Percentiles rank a stretch among this genome's conserved stretches.
These are phyloP conservation scores for Cryptomyrus ogoouensis DNA, from an alignment of 2,113 vertebrate species.

Conservation along the genomic window DNA sequence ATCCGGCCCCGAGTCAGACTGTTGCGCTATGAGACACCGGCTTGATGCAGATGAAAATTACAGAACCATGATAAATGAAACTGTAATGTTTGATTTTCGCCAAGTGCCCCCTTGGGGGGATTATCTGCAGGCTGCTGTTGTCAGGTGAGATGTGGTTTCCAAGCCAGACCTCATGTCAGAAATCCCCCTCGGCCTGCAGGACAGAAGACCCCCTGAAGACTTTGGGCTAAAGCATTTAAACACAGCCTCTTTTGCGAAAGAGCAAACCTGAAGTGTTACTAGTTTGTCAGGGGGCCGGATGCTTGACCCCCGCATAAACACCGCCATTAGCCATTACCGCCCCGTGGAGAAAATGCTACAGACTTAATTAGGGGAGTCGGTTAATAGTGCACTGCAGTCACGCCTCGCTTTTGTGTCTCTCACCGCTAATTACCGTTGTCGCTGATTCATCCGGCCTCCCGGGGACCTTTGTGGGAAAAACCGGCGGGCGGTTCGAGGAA, in stretches of 20 bases:
- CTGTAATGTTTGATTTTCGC: not conserved
- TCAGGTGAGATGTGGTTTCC: not conserved
- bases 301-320: slow-evolving; percentile 36
- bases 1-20: not conserved
- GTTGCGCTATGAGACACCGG: not conserved
- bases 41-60: not conserved
- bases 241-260: not conserved
- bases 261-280: not conserved
- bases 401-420: slow-evolving; percentile 16
- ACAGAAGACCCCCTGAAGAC: not conserved
- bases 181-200: not conserved
- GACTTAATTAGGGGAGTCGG: slow-evolving; percentile 28
- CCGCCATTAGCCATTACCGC: slow-evolving; percentile 25
- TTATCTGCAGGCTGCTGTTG: not conserved
- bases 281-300: slow-evolving; percentile 21
- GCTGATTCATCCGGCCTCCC: not conserved
- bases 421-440: slow-evolving; percentile 24
- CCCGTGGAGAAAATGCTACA: slow-evolving; percentile 37
- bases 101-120: not conserved
- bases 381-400: slow-evolving; percentile 18
- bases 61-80: not conserved
- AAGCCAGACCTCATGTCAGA: not conserved
- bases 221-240: not conserved
- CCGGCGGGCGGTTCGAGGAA: slow-evolving; percentile 46
- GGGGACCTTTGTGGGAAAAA: slow-evolving; percentile 14